Conservation (phyloP, 2,113 vertebrate species). For the Tragulus kanchil region DNA sequence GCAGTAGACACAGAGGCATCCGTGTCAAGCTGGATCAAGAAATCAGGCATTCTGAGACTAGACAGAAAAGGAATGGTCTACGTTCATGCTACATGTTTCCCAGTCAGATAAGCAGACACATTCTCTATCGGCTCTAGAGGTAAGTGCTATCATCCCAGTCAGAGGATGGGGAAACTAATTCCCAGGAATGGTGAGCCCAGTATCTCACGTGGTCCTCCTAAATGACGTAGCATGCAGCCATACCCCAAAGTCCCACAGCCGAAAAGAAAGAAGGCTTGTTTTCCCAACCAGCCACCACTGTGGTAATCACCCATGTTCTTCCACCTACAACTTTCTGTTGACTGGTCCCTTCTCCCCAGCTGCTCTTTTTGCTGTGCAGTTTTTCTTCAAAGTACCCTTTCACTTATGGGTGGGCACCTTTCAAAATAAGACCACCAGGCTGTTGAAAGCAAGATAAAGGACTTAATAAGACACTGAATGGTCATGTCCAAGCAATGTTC, state of each 20-base stretch:
- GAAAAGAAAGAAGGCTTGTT: neutral
- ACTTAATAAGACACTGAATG: neutral
- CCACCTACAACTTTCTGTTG: neutral
- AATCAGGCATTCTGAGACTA: neutral
- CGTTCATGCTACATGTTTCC: neutral
- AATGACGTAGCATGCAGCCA: neutral
- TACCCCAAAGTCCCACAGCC: neutral
- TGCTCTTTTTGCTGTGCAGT: neutral
- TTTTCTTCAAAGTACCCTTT: neutral
- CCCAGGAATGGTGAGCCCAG: neutral
- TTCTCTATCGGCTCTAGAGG: neutral
- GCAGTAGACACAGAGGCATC: neutral
- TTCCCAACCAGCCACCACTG: neutral
- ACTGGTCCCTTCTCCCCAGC: neutral
- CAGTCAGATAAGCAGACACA: neutral
- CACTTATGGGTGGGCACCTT: neutral
- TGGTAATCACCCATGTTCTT: neutral
- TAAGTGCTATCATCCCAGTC: neutral
- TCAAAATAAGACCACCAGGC: neutral
- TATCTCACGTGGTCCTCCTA: neutral
- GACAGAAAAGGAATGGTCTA: neutral
- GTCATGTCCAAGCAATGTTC: neutral
- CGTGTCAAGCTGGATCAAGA: neutral
- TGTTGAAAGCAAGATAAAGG: neutral
- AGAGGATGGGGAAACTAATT: neutral